Conservation (phyloP, 2,888 invertebrate species). For the Epistrophella euchroma region DNA sequence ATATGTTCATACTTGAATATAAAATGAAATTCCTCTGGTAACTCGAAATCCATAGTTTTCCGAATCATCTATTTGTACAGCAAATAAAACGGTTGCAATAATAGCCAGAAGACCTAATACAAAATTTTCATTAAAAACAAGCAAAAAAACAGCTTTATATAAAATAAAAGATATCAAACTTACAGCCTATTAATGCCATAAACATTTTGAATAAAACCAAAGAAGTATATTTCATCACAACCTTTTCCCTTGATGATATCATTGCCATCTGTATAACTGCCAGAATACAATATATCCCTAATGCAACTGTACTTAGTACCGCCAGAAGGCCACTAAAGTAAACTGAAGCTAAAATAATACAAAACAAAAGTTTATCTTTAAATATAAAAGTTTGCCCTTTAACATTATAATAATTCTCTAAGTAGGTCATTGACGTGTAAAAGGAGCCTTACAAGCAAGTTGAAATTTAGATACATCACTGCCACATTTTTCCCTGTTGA, state of each 20-base stretch:
- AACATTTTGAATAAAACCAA: slow-evolving; percentile 92
- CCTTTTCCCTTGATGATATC: slow-evolving; percentile 93
- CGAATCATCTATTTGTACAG: slow-evolving; percentile 93
- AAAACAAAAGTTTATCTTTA: slow-evolving; percentile 12
- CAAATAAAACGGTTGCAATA: slow-evolving; percentile 92
- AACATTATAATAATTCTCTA: too few relatives aligned
- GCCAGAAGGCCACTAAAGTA: slow-evolving; percentile 93
- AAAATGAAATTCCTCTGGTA: slow-evolving; percentile 92
- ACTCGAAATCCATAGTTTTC: slow-evolving; percentile 89
- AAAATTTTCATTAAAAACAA: background rate
- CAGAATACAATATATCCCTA: slow-evolving; percentile 91
- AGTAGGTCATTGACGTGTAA: background rate
- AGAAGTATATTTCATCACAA: slow-evolving; percentile 90
- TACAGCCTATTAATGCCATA: slow-evolving; percentile 91
- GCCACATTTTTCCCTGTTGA: slow-evolving; percentile 93
- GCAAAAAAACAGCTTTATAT: background rate
- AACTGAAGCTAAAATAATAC: slow-evolving; percentile 88
- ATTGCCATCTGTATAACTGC: slow-evolving; percentile 93
- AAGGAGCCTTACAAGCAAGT: slow-evolving; percentile 87
- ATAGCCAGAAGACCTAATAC: slow-evolving; percentile 90
- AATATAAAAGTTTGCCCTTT: slow-evolving; percentile 3
- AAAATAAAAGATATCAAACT: slow-evolving; percentile 81
- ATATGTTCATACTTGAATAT: slow-evolving; percentile 89
- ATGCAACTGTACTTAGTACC: slow-evolving; percentile 88
- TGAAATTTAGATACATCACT: slow-evolving; percentile 90